Evolutionary conservation across 2,113 vertebrate genomes (phyloP).

Genomic region (Hippopotamus amphibius): DNA sequence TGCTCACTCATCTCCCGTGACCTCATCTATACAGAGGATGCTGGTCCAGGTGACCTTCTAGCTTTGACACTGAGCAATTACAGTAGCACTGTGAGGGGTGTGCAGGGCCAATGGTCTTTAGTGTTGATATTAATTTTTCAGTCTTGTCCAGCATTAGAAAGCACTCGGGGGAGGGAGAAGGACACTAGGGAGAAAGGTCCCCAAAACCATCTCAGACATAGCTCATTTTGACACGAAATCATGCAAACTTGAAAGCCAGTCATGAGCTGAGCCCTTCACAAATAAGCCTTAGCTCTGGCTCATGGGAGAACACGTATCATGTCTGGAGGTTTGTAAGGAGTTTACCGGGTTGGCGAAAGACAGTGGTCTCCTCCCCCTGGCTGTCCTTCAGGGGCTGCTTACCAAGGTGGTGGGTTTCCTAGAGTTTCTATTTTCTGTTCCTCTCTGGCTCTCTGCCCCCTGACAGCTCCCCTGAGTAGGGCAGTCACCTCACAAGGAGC

Average conservation of each 20-base stretch:
- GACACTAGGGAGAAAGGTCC: neutral
- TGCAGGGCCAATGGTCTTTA: neutral
- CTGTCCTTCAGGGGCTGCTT: neutral
- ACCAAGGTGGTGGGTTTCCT: neutral
- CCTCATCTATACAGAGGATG: neutral
- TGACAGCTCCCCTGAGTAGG: neutral
- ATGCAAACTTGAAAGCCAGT: neutral
- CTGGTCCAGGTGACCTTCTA: neutral
- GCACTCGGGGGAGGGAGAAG: neutral
- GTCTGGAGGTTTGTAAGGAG: neutral
- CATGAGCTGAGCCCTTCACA: neutral
- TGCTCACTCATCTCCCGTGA: neutral
- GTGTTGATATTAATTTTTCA: neutral
- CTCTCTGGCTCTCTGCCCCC: neutral
- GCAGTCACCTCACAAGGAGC: neutral
- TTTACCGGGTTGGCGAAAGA: neutral
- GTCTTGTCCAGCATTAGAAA: constrained; percentile 4
- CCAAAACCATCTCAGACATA: neutral
- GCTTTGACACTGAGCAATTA: neutral
- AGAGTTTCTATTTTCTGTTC: neutral
- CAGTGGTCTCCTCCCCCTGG: neutral
- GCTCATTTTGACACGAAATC: constrained; percentile 13
- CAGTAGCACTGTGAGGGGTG: neutral
- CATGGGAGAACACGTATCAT: neutral
- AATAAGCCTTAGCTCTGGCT: neutral